These are phyloP conservation scores for Pteruthius melanotis DNA, from an alignment of 2,113 vertebrate genomes.

Conservation along the genomic window DNA sequence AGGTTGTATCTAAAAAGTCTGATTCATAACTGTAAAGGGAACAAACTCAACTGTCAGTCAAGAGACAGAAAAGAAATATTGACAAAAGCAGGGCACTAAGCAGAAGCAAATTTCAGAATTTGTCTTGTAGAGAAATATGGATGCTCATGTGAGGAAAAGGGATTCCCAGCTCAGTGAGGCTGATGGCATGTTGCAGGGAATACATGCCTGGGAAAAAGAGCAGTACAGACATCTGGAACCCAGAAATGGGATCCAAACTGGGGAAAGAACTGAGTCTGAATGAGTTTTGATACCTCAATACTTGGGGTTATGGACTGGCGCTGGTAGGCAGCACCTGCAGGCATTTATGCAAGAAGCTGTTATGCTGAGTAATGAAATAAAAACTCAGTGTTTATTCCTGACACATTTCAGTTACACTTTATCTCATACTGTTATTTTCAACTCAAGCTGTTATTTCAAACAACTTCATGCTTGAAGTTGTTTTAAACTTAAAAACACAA, in stretches of 20 bases:
- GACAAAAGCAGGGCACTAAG: neutral
- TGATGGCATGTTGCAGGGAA: fast-evolving
- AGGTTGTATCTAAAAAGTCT: neutral
- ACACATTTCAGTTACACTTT: neutral
- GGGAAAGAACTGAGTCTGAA: neutral
- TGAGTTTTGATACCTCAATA: neutral
- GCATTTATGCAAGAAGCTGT: neutral
- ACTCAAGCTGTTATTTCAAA: no score
- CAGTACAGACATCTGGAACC: neutral
- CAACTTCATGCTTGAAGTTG: neutral
- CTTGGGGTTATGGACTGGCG: neutral
- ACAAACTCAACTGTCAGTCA: neutral
- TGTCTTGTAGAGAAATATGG: neutral
- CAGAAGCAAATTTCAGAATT: neutral
- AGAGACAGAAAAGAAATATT: neutral
- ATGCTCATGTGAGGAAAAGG: neutral
- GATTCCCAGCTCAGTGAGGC: neutral
- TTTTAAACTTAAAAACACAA: neutral
- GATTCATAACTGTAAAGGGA: neutral
- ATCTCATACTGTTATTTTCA: neutral
- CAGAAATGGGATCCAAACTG: neutral
- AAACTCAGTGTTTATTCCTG: neutral
- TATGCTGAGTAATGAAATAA: neutral
- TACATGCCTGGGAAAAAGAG: neutral
- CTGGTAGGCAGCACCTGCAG: neutral